phyloP scores from a whole-genome alignment of 2,113 vertebrate species.

The Eudyptes chrysolophus region DNA sequence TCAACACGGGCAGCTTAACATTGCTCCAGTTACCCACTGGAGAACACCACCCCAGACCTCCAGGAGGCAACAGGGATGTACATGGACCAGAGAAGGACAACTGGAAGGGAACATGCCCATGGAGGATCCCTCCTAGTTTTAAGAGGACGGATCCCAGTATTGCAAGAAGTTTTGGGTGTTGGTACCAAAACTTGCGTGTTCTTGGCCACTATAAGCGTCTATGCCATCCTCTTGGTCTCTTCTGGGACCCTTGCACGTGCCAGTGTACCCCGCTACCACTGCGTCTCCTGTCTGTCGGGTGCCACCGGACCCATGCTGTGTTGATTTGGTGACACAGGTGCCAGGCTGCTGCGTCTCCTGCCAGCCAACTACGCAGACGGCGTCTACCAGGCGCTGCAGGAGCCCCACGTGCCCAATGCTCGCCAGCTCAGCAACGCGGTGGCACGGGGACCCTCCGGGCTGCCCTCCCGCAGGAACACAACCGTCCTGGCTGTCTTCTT shows the following conservation, averaged over 20 bases:
- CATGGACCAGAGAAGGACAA: background rate
- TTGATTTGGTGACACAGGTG: slow-evolving; percentile 72
- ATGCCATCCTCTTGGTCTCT: background rate
- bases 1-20: background rate
- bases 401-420: slow-evolving; percentile 84
- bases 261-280: rapidly evolving
- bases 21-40: background rate
- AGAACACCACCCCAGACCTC: background rate
- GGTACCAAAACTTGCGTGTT: rapidly evolving
- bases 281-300: rapidly evolving
- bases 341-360: slow-evolving; percentile 79
- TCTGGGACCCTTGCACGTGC: rapidly evolving
- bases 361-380: slow-evolving; percentile 86
- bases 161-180: background rate
- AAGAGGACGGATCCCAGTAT: background rate
- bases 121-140: background rate
- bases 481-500: slow-evolving; percentile 91
- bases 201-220: background rate
- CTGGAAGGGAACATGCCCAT: background rate
- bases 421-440: slow-evolving; percentile 77
- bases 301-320: rapidly evolving
- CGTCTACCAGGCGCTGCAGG: slow-evolving; percentile 80
- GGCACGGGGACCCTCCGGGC: slow-evolving; percentile 72
- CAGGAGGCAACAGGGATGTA: background rate
- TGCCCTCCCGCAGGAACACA: slow-evolving; percentile 78